Evolutionary conservation across 2,113 vertebrate species (phyloP).

Genomic region (Pachycephala philippinensis): DNA sequence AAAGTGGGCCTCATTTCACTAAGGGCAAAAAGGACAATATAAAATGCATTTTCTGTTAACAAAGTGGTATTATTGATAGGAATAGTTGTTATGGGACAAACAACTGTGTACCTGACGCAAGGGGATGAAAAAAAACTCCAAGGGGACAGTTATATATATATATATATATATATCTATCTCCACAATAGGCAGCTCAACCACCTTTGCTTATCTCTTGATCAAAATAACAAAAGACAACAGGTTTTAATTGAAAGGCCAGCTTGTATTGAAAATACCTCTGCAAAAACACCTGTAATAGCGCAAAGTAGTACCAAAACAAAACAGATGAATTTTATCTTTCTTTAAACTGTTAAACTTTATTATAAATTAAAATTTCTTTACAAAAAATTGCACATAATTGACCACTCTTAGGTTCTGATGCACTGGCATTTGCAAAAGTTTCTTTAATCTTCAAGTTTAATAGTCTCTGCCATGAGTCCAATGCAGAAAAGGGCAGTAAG

Average conservation of each 20-base stretch:
- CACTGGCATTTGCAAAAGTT: conserved; percentile 81
- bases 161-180: too few species aligned
- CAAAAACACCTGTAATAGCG: conserved; percentile 75
- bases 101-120: neutral
- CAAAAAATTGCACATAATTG: conserved; percentile 91
- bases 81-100: neutral
- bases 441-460: conserved; percentile 83
- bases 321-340: conserved; percentile 74
- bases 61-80: neutral
- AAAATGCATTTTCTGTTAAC: neutral
- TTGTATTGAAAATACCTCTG: conserved; percentile 71
- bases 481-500: conserved; percentile 75
- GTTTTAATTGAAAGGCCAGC: conserved; percentile 36
- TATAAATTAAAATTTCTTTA: conserved; percentile 87
- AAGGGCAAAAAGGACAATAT: neutral
- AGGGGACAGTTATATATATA: neutral
- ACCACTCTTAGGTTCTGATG: conserved; percentile 84
- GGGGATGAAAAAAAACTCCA: neutral
- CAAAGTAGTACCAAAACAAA: conserved; percentile 76
- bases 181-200: neutral
- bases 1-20: neutral
- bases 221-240: conserved; percentile 42
- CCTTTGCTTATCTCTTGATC: neutral
- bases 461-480: conserved; percentile 87
- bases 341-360: conserved; percentile 91